Percentiles rank a stretch among this genome's conserved stretches.
Evolutionary conservation across 2,888 invertebrate genomes (phyloP).

Genomic region (Tricholauxania praeusta): DNA sequence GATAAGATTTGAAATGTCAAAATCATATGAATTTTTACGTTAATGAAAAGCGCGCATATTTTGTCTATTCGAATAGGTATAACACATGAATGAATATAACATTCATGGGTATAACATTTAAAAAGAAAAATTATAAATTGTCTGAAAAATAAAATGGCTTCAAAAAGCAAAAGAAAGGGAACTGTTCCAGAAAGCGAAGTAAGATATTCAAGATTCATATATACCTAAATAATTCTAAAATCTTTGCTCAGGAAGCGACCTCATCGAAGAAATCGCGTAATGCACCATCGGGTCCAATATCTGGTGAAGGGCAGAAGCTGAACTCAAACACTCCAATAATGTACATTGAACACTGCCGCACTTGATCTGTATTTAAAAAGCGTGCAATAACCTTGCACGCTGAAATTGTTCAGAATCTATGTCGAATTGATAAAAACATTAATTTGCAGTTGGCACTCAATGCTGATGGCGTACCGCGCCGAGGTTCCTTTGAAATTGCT

Average conservation of each 20-base stretch:
- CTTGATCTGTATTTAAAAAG: constrained; percentile 64
- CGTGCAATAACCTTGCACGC: constrained; percentile 62
- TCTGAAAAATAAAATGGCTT: constrained; percentile 45
- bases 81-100: too few relatives aligned
- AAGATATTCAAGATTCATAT: neutral
- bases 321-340: constrained; percentile 54
- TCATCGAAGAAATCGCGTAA: neutral
- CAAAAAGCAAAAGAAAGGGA: constrained; percentile 49
- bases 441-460: constrained; percentile 60
- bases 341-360: constrained; percentile 64
- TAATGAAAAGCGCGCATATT: too few relatives aligned
- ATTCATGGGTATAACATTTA: too few relatives aligned
- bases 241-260: neutral
- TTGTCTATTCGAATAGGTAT: too few relatives aligned
- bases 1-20: too few relatives aligned
- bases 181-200: constrained; percentile 17
- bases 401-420: constrained; percentile 52
- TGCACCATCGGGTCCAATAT: neutral
- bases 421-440: constrained; percentile 42
- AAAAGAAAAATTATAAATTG: constrained; percentile 7
- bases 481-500: constrained; percentile 63
- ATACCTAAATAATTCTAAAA: neutral
- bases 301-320: constrained; percentile 27
- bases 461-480: constrained; percentile 56
- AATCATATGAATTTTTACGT: too few relatives aligned